Evolutionary conservation across 2,113 vertebrate species (phyloP).

Genomic region (Monarcha castaneiventris): DNA sequence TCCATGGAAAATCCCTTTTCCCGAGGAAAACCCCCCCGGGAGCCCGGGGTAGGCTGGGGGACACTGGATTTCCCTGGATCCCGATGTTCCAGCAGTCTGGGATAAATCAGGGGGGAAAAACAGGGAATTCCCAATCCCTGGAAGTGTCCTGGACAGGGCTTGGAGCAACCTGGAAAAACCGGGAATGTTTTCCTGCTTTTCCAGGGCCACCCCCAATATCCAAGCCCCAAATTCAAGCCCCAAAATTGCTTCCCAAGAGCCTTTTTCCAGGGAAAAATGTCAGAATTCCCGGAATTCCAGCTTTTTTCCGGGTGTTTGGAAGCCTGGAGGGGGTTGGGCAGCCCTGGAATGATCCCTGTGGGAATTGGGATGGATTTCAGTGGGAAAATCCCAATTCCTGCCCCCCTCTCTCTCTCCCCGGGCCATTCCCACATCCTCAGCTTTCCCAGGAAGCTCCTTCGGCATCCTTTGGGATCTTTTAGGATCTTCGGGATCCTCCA

Average conservation of each 20-base stretch:
- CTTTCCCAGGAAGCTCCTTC: not conserved
- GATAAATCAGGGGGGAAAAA: not conserved
- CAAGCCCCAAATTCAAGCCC: accelerated
- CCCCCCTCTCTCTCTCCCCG: too few species aligned
- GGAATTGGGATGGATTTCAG: not conserved
- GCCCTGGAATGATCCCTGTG: accelerated
- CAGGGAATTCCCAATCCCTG: not conserved
- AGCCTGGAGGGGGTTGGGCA: not conserved
- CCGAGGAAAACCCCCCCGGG: not conserved
- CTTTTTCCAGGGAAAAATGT: not conserved
- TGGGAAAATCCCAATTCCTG: too few species aligned
- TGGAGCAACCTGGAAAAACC: not conserved
- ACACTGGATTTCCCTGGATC: not conserved
- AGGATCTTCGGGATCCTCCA: not conserved
- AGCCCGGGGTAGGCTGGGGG: too few species aligned
- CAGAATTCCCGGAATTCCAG: not conserved
- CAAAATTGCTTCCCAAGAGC: not conserved
- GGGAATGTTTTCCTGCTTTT: not conserved
- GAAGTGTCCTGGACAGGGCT: not conserved
- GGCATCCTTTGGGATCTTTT: not conserved
- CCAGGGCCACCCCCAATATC: accelerated
- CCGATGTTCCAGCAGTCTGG: accelerated
- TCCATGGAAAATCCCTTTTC: not conserved
- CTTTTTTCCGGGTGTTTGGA: not conserved
- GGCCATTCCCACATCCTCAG: not conserved